Evolutionary conservation across 2,888 invertebrate genomes (phyloP), one percentile per base, ranked within the genome.

Genomic region (Pollenia griseotomentosa): DNA sequence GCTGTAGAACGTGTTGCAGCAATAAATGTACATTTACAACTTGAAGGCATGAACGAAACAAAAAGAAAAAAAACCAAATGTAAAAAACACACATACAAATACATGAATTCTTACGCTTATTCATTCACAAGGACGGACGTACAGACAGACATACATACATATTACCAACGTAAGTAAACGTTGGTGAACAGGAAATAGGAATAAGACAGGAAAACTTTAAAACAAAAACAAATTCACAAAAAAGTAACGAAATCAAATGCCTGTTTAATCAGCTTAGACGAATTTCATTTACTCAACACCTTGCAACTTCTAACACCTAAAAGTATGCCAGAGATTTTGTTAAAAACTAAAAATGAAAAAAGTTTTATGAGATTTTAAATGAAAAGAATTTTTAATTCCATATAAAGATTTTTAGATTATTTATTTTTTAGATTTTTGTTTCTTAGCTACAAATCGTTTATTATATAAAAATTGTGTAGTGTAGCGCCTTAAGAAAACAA

Each of bases 11-110:
- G 86, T 86, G 86, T 79, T 73, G 79, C 83, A 80, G 65, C 79
- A 75, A 82, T 86, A 86, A 86, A 70, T 80, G 83, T 68, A 80
- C 66, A 80, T 65, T 86, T 86, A 77, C 83, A 75, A 59, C 71
- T 65, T 75, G 53, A 75, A 71, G 75, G 86, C 75, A 80, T 79
- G 65, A 86, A 82, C 19, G 11, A 19, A 23, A 70, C 46, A 6
- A n/a, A 48, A n/a, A 51, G 8, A 42, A 70, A 75, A 33, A 4
- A n/a, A 23, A 70, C 46, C 2, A n/a, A 48, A 12, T 2, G 19
- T 48, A 66, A 75, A 61, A 71, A 80, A 61, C 33, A 65, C 23
- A 8, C 55, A 71, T 42, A 63, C 77, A 70, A 68, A 70, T 70
- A 44, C 77, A 82, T 16, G 65, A 40, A 55, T 63, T 70, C 51